These are phyloP conservation scores for Dysidea cf. avara DNA, from an alignment of 37 sponge, comb jelly and placozoan species.

Conservation along the genomic window DNA sequence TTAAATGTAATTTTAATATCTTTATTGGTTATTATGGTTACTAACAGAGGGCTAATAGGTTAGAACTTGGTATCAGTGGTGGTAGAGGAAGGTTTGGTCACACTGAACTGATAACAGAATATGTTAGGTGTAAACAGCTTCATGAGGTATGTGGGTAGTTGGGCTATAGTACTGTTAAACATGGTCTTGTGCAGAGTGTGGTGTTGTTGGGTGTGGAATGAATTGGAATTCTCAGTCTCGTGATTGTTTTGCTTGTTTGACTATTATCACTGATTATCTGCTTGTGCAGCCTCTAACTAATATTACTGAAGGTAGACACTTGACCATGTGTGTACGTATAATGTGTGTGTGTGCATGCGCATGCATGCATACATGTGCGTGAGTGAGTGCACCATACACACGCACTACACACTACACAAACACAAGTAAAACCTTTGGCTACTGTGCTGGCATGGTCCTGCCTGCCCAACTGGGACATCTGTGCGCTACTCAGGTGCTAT, in stretches of 20 bases:
- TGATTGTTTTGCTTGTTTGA: constrained; percentile 39
- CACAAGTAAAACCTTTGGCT: too few species aligned
- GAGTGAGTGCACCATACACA: too few species aligned
- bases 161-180: not conserved
- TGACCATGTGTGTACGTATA: too few species aligned
- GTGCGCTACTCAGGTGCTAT: too few species aligned
- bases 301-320: constrained; percentile 60
- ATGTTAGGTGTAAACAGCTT: constrained; percentile 29
- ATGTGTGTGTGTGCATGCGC: too few species aligned
- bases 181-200: constrained; percentile 23
- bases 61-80: constrained; percentile 65
- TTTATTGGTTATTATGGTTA: not conserved
- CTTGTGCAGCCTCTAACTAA: constrained; percentile 49
- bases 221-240: constrained; percentile 50
- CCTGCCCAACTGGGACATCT: too few species aligned
- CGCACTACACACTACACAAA: too few species aligned
- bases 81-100: constrained; percentile 56
- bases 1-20: not conserved
- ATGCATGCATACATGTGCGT: too few species aligned
- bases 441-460: too few species aligned
- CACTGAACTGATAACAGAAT: constrained; percentile 53
- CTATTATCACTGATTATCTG: constrained; percentile 61
- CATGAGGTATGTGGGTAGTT: constrained; percentile 21
- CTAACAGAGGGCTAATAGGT: constrained; percentile 56
- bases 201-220: constrained; percentile 21